phyloP scores from a whole-genome alignment of 35 echinoderm and acorn worm species.

The Heliocidaris erythrogramma region DNA sequence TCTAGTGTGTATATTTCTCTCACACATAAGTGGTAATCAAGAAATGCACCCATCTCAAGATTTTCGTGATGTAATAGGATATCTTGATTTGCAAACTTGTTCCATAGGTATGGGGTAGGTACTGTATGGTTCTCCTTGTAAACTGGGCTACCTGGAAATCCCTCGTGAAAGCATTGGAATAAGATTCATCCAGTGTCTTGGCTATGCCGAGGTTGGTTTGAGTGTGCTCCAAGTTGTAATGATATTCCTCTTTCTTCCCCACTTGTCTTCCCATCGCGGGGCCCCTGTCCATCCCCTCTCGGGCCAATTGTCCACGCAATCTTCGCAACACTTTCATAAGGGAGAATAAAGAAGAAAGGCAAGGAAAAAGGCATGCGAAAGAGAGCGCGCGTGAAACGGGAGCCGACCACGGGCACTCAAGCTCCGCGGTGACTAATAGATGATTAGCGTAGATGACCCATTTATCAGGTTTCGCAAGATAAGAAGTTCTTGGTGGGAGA shows the following conservation, averaged over 20 bases:
- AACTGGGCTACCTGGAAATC: neutral
- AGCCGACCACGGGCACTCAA: neutral
- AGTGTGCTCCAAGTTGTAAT: slow-evolving; percentile 9
- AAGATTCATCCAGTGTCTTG: neutral
- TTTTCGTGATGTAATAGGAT: neutral
- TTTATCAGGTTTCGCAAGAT: slow-evolving; percentile 41
- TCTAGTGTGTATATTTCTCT: slow-evolving; percentile 3
- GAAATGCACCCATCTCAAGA: neutral
- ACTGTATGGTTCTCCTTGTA: neutral
- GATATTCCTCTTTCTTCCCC: slow-evolving; percentile 5
- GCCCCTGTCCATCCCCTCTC: neutral
- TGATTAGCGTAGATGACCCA: slow-evolving; percentile 34
- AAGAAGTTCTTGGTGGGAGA: slow-evolving; percentile 19
- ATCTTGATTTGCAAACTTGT: neutral
- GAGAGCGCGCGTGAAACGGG: slow-evolving; percentile 6
- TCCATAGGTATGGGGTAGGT: neutral
- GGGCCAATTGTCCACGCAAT: slow-evolving; percentile 7
- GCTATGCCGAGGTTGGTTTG: neutral
- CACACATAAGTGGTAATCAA: neutral
- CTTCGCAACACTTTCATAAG: slow-evolving; percentile 16
- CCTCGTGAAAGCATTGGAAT: neutral
- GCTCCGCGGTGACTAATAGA: slow-evolving; percentile 31
- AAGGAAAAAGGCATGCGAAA: neutral
- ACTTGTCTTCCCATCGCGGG: neutral
- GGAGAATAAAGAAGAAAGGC: neutral